A percentile compares a stretch with the other conserved stretches of the same genome.
Conservation (phyloP, 2,113 vertebrate species). For the Sylvilagus bachmani region DNA sequence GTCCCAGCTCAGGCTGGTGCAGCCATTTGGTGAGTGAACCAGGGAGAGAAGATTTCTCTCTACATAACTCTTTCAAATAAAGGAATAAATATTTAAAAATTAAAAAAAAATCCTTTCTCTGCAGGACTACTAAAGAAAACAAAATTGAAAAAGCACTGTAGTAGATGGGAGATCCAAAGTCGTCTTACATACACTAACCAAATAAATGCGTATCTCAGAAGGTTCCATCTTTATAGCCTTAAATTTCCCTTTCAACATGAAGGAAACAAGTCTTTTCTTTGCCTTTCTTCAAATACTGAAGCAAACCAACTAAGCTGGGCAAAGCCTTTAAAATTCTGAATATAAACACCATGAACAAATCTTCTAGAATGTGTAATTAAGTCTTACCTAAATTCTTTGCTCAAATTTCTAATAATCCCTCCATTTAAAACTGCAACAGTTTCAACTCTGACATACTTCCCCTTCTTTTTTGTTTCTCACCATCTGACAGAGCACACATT, state of each 20-base stretch:
- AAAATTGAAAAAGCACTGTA: not conserved
- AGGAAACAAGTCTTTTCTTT: not conserved
- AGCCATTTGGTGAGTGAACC: too few species aligned
- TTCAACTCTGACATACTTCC: not conserved
- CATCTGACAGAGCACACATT: not conserved
- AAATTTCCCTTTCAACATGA: not conserved
- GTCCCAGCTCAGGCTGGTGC: too few species aligned
- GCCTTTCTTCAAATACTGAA: not conserved
- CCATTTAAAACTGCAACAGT: not conserved
- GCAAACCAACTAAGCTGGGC: not conserved
- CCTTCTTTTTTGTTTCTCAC: not conserved
- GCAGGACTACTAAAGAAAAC: not conserved
- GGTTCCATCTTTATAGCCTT: not conserved
- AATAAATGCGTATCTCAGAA: not conserved
- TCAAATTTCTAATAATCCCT: not conserved
- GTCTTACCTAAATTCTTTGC: not conserved
- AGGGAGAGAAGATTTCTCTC: too few species aligned
- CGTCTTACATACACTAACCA: not conserved
- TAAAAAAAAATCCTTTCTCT: not conserved
- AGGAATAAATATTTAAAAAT: not conserved
- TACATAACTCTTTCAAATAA: too few species aligned
- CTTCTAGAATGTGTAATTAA: not conserved
- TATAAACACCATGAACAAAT: not conserved
- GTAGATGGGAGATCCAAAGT: not conserved
- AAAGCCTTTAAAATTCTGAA: constrained; percentile 39